Conservation (phyloP, 2,113 vertebrate species). For the Daboia siamensis region DNA sequence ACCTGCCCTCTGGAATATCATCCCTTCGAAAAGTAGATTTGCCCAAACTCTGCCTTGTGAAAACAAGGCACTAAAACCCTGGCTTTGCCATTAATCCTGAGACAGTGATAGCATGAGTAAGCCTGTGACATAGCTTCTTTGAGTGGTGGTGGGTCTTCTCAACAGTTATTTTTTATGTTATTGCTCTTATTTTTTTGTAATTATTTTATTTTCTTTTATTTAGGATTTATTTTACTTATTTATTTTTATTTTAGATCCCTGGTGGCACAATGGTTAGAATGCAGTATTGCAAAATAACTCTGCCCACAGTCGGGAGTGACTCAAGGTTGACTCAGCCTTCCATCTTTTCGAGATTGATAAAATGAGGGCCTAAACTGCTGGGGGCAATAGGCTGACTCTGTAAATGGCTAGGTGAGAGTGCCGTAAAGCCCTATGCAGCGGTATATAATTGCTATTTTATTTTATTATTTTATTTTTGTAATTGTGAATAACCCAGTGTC, state of each 20-base stretch:
- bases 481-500: neutral
- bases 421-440: neutral
- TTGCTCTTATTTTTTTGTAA: neutral
- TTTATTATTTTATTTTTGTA: neutral
- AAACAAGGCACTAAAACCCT: neutral
- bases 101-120: neutral
- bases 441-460: neutral
- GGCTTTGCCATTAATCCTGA: neutral
- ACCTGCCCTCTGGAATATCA: neutral
- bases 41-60: neutral
- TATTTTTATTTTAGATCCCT: neutral
- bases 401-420: neutral
- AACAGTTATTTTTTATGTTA: neutral
- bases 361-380: neutral
- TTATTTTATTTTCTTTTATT: neutral
- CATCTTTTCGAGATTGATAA: neutral
- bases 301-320: neutral
- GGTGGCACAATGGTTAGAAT: neutral
- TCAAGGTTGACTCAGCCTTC: neutral
- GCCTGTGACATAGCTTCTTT: neutral
- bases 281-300: neutral
- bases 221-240: neutral
- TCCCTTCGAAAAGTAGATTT: neutral
- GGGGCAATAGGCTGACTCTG: neutral
- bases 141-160: neutral